phyloP scores from a whole-genome alignment of 2,888 invertebrate species.

The Diaphora mendica region DNA sequence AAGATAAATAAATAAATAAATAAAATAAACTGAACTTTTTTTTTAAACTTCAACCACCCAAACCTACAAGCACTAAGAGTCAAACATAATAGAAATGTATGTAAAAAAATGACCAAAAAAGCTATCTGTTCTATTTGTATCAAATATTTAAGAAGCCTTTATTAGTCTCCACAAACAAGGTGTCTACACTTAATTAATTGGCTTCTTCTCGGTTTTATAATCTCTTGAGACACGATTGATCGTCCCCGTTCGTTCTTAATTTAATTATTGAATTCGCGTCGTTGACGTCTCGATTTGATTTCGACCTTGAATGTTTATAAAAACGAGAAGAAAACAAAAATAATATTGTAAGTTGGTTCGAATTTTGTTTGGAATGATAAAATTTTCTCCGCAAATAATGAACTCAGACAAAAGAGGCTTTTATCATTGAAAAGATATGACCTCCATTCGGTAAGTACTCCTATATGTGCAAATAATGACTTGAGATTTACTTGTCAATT shows the following conservation, averaged over 20 bases:
- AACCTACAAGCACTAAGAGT: not conserved
- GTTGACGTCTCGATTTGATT: slow-evolving; percentile 29
- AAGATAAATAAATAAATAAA: too few species aligned
- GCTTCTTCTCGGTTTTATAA: slow-evolving; percentile 67
- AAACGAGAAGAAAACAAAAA: slow-evolving; percentile 14
- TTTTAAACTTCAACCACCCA: too few species aligned
- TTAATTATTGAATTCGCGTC: slow-evolving; percentile 57
- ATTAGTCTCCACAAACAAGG: slow-evolving; percentile 48
- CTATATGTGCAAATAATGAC: not conserved
- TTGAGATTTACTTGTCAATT: too few species aligned
- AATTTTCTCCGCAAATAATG: not conserved
- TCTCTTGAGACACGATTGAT: slow-evolving; percentile 69
- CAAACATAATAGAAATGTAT: not conserved
- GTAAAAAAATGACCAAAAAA: not conserved
- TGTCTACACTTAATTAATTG: slow-evolving; percentile 70
- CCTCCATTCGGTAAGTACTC: not conserved
- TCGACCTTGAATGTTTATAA: slow-evolving; percentile 23
- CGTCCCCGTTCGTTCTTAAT: slow-evolving; percentile 62
- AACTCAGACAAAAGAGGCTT: not conserved
- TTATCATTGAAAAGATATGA: too few species aligned
- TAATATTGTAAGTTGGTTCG: not conserved
- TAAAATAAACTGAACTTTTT: too few species aligned
- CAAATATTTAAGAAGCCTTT: slow-evolving; percentile 15
- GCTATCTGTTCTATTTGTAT: slow-evolving; percentile 3
- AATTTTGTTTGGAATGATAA: not conserved